phyloP scores from a whole-genome alignment of 2,888 invertebrate genomes.

The Melanostoma scalare region DNA sequence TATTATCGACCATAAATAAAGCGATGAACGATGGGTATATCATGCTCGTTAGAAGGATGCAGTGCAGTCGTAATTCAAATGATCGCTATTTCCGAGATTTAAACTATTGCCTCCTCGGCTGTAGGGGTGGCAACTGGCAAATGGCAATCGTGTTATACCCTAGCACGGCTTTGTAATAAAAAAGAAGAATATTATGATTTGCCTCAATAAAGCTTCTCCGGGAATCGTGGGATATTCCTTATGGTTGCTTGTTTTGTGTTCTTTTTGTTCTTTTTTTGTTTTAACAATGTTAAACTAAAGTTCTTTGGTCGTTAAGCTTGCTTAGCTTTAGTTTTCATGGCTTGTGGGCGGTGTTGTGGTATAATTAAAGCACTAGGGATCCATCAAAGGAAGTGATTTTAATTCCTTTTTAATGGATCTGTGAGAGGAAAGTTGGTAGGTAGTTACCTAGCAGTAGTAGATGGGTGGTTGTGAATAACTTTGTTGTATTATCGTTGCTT shows the following conservation, averaged over 20 bases:
- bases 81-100: slow-evolving; percentile 33
- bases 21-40: slow-evolving; percentile 13
- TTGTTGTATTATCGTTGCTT: neutral
- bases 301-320: slow-evolving; percentile 51
- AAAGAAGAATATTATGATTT: slow-evolving; percentile 25
- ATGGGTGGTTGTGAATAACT: slow-evolving; percentile 21
- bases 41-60: slow-evolving; percentile 37
- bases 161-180: slow-evolving; percentile 43
- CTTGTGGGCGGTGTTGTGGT: slow-evolving; percentile 25
- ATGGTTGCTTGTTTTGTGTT: slow-evolving; percentile 46
- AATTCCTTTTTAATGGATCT: slow-evolving; percentile 63
- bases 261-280: slow-evolving; percentile 20
- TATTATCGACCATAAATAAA: slow-evolving; percentile 54
- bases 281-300: slow-evolving; percentile 19
- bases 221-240: slow-evolving; percentile 37
- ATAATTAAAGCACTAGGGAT: slow-evolving; percentile 54
- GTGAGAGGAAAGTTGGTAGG: slow-evolving; percentile 10
- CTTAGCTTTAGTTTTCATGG: slow-evolving; percentile 48
- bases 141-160: neutral
- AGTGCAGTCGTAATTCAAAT: slow-evolving; percentile 40
- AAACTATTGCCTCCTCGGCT: neutral
- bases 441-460: slow-evolving; percentile 17
- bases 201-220: slow-evolving; percentile 36
- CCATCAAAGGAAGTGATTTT: slow-evolving; percentile 66
- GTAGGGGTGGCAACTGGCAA: neutral